These are phyloP conservation scores for Sebastes diaconus DNA, from an alignment of 2,797 vertebrate species.

Conservation along the genomic window DNA sequence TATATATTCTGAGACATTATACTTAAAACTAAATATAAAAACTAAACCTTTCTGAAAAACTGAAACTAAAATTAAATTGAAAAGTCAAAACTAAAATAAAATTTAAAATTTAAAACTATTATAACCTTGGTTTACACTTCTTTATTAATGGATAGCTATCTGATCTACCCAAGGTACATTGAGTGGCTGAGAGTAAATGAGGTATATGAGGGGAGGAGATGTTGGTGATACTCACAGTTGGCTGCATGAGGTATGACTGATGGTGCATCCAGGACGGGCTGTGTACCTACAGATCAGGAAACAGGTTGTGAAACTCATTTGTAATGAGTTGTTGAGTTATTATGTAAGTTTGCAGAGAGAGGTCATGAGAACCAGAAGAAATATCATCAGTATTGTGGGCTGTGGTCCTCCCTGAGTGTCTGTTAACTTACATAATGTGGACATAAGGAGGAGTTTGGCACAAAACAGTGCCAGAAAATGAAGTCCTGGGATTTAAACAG, in stretches of 20 bases:
- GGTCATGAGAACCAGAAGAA: slow-evolving; percentile 84
- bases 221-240: slow-evolving; percentile 84
- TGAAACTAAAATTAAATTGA: too few relatives aligned
- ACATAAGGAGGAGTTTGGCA: background rate
- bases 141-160: background rate
- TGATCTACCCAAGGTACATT: background rate
- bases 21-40: too few relatives aligned
- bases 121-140: background rate
- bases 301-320: background rate
- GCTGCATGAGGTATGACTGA: slow-evolving; percentile 97
- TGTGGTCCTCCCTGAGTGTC: slow-evolving; percentile 64
- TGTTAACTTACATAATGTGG: background rate
- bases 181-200: background rate
- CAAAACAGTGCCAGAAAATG: slow-evolving; percentile 8
- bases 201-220: background rate
- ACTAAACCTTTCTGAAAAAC: too few relatives aligned
- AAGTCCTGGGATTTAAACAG: background rate
- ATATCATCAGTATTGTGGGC: slow-evolving; percentile 81
- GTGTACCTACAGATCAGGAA: slow-evolving; percentile 82
- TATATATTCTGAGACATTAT: too few relatives aligned
- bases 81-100: too few relatives aligned
- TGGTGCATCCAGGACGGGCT: slow-evolving; percentile 95
- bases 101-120: background rate
- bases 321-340: slow-evolving; percentile 50
- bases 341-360: slow-evolving; percentile 81